These are phyloP conservation scores for Eptesicus fuscus DNA, from an alignment of 2,113 vertebrate species.

Conservation along the genomic window DNA sequence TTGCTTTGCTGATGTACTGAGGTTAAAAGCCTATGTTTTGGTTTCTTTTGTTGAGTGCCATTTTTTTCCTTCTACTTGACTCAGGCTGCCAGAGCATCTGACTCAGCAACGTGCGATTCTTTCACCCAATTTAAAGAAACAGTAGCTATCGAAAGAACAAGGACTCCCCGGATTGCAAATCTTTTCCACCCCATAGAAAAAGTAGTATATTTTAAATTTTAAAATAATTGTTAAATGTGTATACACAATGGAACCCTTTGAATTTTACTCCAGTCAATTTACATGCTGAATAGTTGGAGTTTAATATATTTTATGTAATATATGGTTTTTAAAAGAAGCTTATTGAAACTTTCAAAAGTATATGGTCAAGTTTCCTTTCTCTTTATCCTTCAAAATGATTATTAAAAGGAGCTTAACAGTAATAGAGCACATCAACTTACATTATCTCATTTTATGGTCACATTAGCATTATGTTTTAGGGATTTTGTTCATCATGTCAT, in stretches of 20 bases:
- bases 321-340: slow-evolving; percentile 1
- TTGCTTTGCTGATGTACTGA: not conserved
- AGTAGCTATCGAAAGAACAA: slow-evolving; percentile 45
- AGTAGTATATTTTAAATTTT: not conserved
- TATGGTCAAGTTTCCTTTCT: not conserved
- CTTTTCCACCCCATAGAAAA: not conserved
- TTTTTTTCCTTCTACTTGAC: slow-evolving; percentile 60
- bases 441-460: slow-evolving; percentile 9
- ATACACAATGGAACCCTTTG: not conserved
- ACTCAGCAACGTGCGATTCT: slow-evolving; percentile 64
- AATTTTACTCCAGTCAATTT: slow-evolving; percentile 16
- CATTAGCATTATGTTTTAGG: not conserved
- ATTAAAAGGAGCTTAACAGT: not conserved
- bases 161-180: not conserved
- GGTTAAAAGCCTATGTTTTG: slow-evolving; percentile 11
- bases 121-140: slow-evolving; percentile 70
- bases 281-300: not conserved
- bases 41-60: slow-evolving; percentile 63
- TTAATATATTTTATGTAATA: not conserved
- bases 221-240: not conserved
- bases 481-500: not conserved
- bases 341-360: not conserved
- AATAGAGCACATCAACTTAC: not conserved
- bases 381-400: not conserved
- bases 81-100: slow-evolving; percentile 59